phyloP scores from a whole-genome alignment of 2,797 vertebrate species.

The Cynopterus sphinx region DNA sequence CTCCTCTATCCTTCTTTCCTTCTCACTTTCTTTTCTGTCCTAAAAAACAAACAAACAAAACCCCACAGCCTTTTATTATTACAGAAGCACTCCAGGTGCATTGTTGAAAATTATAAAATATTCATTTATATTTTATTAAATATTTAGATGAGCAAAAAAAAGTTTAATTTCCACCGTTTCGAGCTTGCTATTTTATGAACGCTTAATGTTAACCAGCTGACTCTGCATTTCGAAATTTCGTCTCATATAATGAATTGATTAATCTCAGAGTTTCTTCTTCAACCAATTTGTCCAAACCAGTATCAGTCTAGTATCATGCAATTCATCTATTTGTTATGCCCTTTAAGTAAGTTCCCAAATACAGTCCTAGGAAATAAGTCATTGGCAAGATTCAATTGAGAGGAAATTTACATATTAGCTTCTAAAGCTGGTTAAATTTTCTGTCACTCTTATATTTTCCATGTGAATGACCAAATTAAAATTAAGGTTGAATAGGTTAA shows the following conservation, averaged over 20 bases:
- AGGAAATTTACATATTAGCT: conserved; percentile 15
- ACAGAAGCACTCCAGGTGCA: background rate
- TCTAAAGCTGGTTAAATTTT: conserved; percentile 25
- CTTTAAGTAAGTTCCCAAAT: background rate
- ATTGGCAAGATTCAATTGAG: background rate
- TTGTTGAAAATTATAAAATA: background rate
- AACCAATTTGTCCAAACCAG: background rate
- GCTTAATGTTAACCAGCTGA: background rate
- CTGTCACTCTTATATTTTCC: conserved; percentile 24
- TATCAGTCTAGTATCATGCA: background rate
- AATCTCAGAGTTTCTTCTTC: background rate
- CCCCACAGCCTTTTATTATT: background rate
- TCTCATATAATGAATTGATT: background rate
- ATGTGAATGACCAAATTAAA: conserved; percentile 26
- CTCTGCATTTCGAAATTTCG: background rate
- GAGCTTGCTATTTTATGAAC: background rate
- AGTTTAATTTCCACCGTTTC: background rate
- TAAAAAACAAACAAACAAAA: too few species aligned
- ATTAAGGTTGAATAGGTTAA: conserved; percentile 50
- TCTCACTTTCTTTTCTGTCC: too few species aligned
- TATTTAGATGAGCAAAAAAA: background rate
- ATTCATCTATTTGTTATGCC: background rate
- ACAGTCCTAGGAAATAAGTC: background rate
- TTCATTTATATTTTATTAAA: background rate
- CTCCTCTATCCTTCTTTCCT: background rate